Evolutionary conservation across 2,797 vertebrate genomes (phyloP).

Genomic region (Anguilla megastoma): DNA sequence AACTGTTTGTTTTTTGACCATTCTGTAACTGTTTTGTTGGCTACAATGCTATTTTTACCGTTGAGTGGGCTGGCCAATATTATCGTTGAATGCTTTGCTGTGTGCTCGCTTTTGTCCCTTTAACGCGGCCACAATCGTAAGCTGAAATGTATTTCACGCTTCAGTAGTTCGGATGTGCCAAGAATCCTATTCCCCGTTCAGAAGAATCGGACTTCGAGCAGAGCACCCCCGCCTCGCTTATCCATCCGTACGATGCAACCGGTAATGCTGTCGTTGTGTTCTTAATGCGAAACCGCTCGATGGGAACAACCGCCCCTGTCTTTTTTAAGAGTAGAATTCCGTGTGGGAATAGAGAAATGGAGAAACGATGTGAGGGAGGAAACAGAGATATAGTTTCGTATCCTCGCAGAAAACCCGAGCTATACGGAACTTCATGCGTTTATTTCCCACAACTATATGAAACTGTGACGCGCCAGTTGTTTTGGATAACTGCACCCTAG

Average conservation of each 20-base stretch:
- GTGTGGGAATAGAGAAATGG: neutral
- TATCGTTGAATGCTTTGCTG: neutral
- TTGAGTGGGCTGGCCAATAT: constrained; percentile 5
- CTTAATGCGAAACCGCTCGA: neutral
- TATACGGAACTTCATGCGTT: neutral
- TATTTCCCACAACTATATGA: neutral
- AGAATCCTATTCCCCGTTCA: neutral
- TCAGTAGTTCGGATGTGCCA: neutral
- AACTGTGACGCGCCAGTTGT: neutral
- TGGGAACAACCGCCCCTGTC: neutral
- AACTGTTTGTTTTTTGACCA: neutral
- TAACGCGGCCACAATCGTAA: neutral
- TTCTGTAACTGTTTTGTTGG: neutral
- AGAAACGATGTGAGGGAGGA: neutral
- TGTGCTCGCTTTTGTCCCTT: neutral
- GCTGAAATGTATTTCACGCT: neutral
- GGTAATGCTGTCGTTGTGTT: neutral
- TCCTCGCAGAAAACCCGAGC: neutral
- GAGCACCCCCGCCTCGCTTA: neutral
- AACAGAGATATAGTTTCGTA: neutral
- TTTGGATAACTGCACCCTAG: neutral
- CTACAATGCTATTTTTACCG: neutral
- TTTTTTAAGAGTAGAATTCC: neutral
- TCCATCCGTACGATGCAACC: neutral
- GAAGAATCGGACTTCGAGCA: neutral